Evolutionary conservation across 1,140 invertebrate genomes (phyloP).

Genomic region (Sycobia sp.): DNA sequence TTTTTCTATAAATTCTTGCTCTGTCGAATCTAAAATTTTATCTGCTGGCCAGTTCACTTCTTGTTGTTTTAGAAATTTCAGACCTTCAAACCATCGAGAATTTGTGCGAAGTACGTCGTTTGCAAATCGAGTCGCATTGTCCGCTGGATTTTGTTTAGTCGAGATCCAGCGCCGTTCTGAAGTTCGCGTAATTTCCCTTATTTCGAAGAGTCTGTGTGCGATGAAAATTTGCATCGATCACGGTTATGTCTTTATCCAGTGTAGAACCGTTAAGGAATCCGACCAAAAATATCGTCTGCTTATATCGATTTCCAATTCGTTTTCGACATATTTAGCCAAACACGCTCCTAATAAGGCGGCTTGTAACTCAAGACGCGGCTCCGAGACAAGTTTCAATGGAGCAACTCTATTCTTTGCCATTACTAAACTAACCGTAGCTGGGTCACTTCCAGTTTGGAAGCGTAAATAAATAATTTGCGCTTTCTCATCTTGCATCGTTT

Average conservation of each 20-base stretch:
- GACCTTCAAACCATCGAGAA: neutral
- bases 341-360: neutral
- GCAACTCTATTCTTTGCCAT: neutral
- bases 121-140: conserved; percentile 30
- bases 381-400: neutral
- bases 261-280: conserved; percentile 45
- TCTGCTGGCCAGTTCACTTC: neutral
- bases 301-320: neutral
- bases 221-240: conserved; percentile 40
- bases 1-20: too few relatives aligned
- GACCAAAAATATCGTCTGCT: conserved; percentile 38
- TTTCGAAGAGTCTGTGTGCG: conserved; percentile 48
- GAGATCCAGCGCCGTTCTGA: conserved; percentile 54
- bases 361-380: neutral
- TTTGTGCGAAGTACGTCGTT: too few relatives aligned
- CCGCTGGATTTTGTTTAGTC: conserved; percentile 55
- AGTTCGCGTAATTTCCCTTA: conserved; percentile 36
- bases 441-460: neutral
- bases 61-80: neutral
- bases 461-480: too few relatives aligned
- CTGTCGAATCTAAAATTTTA: neutral
- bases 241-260: conserved; percentile 46
- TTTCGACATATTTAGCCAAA: neutral
- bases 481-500: too few relatives aligned
- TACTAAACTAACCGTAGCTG: neutral